A percentile compares a stretch with the other conserved stretches of the same genome.
phyloP scores from a whole-genome alignment of 2,797 vertebrate genomes.

The Smutsia gigantea region DNA sequence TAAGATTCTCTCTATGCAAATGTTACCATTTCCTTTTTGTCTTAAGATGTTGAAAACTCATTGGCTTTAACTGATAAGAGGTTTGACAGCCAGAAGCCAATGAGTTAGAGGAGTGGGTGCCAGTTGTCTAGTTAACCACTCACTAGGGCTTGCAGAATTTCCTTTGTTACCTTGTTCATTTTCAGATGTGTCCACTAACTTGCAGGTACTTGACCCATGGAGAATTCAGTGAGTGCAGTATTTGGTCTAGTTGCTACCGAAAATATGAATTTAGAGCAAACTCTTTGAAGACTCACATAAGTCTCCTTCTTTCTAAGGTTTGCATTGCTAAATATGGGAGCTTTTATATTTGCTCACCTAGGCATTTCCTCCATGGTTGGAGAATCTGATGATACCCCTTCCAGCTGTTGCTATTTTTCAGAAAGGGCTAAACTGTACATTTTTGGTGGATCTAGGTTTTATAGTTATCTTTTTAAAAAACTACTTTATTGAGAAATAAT shows the following conservation, averaged over 20 bases:
- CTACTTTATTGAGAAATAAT: conserved; percentile 24
- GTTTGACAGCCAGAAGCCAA: neutral
- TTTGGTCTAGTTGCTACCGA: conserved; percentile 8
- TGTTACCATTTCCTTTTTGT: neutral
- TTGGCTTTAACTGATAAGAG: neutral
- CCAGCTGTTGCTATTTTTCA: neutral
- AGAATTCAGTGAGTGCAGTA: neutral
- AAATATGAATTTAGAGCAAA: neutral
- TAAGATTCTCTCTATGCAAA: neutral
- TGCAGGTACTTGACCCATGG: neutral
- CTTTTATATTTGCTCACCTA: neutral
- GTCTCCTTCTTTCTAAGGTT: neutral
- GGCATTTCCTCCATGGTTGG: neutral
- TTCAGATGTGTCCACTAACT: neutral
- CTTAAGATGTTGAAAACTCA: neutral
- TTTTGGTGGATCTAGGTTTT: conserved; percentile 26
- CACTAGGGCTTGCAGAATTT: neutral
- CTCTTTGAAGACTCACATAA: neutral
- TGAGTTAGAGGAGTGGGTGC: neutral
- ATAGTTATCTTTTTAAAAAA: neutral
- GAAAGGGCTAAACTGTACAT: neutral
- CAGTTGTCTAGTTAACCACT: neutral
- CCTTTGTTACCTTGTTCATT: neutral
- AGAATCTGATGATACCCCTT: neutral
- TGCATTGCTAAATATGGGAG: neutral